Percentiles rank a stretch among this genome's conserved stretches.
Evolutionary conservation across 1,140 invertebrate species (phyloP).

Genomic region (Rhopalosiphum maidis): DNA sequence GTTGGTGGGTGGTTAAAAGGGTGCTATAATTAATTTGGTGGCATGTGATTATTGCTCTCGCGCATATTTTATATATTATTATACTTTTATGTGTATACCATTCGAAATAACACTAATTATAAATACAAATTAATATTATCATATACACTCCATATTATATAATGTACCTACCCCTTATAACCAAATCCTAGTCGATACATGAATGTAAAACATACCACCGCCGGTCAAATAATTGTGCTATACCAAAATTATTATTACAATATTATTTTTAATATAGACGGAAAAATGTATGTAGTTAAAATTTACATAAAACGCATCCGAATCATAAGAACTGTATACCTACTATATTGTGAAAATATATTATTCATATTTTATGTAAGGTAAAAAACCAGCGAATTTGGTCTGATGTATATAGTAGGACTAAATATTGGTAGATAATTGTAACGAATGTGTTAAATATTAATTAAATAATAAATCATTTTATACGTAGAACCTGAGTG

Average conservation of each 20-base stretch:
- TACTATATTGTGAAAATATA: background rate
- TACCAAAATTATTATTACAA: background rate
- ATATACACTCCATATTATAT: background rate
- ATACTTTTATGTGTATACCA: background rate
- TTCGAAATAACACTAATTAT: background rate
- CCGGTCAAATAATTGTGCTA: background rate
- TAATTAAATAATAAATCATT: background rate
- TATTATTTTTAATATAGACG: background rate
- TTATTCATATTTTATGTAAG: background rate
- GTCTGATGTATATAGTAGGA: background rate
- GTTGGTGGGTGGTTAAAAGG: background rate
- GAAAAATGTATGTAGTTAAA: background rate
- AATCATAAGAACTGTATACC: no score
- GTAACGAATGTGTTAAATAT: background rate
- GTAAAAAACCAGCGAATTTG: background rate
- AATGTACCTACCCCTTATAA: background rate
- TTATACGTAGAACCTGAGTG: background rate
- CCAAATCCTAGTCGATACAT: background rate
- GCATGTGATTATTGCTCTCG: background rate
- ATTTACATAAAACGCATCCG: no score
- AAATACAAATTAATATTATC: background rate
- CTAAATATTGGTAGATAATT: background rate
- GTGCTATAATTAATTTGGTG: background rate
- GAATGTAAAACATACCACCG: background rate
- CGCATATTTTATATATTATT: background rate